Percentiles rank a stretch among this genome's conserved stretches.
These are phyloP conservation scores for Turnix velox DNA, from an alignment of 2,113 vertebrate species.

Conservation along the genomic window DNA sequence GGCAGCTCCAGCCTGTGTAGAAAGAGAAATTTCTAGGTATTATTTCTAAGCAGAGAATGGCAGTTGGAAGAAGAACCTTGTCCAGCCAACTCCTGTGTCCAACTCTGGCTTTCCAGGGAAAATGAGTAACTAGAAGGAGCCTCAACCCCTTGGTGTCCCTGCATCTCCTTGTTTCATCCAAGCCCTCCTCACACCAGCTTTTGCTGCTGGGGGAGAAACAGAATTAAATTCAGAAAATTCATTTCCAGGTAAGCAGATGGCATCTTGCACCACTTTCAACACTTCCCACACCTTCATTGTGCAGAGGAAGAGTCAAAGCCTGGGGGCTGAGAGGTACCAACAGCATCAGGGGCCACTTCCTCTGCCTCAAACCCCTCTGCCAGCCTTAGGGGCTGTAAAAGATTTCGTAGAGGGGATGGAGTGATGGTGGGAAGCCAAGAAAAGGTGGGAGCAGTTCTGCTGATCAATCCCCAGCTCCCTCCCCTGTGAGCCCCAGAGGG, in stretches of 20 bases:
- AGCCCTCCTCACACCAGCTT: not conserved
- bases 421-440: not conserved
- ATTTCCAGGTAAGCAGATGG: not conserved
- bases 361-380: not conserved
- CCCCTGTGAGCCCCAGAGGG: not conserved
- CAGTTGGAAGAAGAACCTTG: not conserved
- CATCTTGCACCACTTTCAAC: not conserved
- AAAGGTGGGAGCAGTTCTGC: not conserved
- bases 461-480: rapidly evolving
- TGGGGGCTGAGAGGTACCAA: not conserved
- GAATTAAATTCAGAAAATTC: not conserved
- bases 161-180: not conserved
- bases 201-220: not conserved
- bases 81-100: not conserved
- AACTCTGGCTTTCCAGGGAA: not conserved
- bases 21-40: constrained; percentile 1
- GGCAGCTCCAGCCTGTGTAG: not conserved
- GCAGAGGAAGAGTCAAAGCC: not conserved
- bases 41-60: not conserved
- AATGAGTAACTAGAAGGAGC: not conserved
- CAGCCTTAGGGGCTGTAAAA: not conserved
- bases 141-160: not conserved
- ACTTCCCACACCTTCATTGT: not conserved
- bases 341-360: rapidly evolving
- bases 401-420: rapidly evolving